These are phyloP conservation scores for Geopemphigus sp. DNA, from an alignment of 1,140 invertebrate species.

Conservation along the genomic window DNA sequence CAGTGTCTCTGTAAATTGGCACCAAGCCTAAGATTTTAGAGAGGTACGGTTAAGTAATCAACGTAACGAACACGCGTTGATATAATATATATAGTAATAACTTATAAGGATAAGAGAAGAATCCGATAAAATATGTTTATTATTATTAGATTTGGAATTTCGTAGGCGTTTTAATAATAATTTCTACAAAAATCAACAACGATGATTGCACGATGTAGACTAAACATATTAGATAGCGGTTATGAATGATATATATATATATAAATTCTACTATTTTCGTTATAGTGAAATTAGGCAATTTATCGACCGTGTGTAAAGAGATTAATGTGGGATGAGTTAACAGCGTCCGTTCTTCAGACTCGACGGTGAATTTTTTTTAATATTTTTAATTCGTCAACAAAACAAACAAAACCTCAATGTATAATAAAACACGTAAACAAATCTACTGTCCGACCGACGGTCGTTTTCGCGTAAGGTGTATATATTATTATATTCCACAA, in stretches of 20 bases:
- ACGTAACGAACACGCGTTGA: background rate
- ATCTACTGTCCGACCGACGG: background rate
- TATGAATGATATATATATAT: background rate
- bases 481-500: background rate
- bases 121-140: too few species aligned
- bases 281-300: background rate
- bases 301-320: background rate
- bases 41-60: constrained; percentile 1
- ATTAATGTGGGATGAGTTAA: too few species aligned
- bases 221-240: too few species aligned
- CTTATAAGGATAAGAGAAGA: too few species aligned
- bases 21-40: background rate
- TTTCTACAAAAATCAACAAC: too few species aligned
- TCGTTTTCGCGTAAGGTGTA: background rate
- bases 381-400: constrained; percentile 16
- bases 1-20: constrained; percentile 2
- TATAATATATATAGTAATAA: background rate
- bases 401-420: background rate
- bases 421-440: constrained; percentile 17
- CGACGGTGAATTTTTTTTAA: background rate
- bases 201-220: too few species aligned
- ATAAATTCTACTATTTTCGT: background rate
- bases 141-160: too few species aligned
- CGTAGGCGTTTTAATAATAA: too few species aligned
- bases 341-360: background rate